These are phyloP conservation scores for Drosophila demipolita DNA, from an alignment of 2,888 invertebrate species.

Conservation along the genomic window DNA sequence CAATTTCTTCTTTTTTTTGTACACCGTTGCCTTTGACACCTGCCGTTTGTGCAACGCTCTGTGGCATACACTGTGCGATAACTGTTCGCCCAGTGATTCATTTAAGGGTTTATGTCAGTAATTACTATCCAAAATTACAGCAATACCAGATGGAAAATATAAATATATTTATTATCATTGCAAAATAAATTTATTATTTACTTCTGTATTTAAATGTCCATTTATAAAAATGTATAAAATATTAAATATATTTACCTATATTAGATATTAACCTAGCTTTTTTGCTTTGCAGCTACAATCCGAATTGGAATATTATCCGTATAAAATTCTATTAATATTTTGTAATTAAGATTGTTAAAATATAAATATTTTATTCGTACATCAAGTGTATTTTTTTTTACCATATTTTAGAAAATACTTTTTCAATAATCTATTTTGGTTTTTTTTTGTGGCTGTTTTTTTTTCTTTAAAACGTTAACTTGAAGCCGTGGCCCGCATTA, in stretches of 20 bases:
- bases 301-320: too few relatives aligned
- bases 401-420: not conserved
- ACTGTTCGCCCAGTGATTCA: slow-evolving; percentile 1
- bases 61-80: slow-evolving; percentile 21
- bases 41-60: slow-evolving; percentile 35
- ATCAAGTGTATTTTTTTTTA: too few relatives aligned
- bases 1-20: slow-evolving; percentile 28
- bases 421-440: not conserved
- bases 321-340: too few relatives aligned
- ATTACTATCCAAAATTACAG: not conserved
- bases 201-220: not conserved
- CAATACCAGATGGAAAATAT: not conserved
- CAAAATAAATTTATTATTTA: not conserved
- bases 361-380: too few relatives aligned
- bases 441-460: not conserved
- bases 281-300: not conserved
- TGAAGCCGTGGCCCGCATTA: slow-evolving; percentile 29
- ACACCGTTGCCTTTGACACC: slow-evolving; percentile 58
- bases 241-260: not conserved
- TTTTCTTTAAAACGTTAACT: slow-evolving; percentile 3
- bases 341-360: too few relatives aligned
- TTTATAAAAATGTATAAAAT: not conserved
- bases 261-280: not conserved
- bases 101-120: not conserved
- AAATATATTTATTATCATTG: not conserved